Evolutionary conservation across 2,797 vertebrate species (phyloP).

Genomic region (Hypotaenidia okinawae): DNA sequence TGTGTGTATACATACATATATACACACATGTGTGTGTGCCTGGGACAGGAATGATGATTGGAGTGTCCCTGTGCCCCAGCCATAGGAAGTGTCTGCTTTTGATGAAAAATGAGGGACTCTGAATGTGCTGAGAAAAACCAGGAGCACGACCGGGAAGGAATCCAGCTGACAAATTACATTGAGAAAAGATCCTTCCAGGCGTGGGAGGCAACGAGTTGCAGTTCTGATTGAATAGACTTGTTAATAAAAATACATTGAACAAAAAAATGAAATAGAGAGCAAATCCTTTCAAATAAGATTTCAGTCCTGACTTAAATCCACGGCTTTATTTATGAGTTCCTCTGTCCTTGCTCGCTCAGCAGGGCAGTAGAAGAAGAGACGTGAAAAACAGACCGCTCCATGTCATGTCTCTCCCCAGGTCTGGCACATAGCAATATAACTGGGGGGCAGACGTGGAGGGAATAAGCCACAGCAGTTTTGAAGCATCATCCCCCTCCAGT

Average conservation of each 20-base stretch:
- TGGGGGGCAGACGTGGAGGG: neutral
- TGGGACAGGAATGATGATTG: neutral
- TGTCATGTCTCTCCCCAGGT: neutral
- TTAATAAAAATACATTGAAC: conserved; percentile 71
- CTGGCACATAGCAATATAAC: neutral
- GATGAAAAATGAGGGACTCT: neutral
- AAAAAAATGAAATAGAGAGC: conserved; percentile 62
- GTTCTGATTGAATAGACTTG: conserved; percentile 68
- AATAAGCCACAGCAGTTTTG: neutral
- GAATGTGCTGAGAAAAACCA: neutral
- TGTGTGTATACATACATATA: neutral
- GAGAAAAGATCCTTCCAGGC: conserved; percentile 52
- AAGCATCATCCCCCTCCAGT: neutral
- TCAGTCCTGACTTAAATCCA: conserved; percentile 54
- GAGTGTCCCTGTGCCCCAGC: neutral
- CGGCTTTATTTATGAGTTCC: conserved; percentile 48
- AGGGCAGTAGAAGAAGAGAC: neutral
- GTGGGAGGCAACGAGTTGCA: neutral
- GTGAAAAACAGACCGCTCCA: neutral
- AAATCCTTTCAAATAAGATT: conserved; percentile 76
- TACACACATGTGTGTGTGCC: too few relatives aligned
- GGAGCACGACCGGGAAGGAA: neutral
- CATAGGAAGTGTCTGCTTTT: neutral
- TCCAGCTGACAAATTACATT: conserved; percentile 14
- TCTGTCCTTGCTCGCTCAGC: neutral